phyloP scores from a whole-genome alignment of 1,140 invertebrate genomes.

The Sminthurides bifidus region DNA sequence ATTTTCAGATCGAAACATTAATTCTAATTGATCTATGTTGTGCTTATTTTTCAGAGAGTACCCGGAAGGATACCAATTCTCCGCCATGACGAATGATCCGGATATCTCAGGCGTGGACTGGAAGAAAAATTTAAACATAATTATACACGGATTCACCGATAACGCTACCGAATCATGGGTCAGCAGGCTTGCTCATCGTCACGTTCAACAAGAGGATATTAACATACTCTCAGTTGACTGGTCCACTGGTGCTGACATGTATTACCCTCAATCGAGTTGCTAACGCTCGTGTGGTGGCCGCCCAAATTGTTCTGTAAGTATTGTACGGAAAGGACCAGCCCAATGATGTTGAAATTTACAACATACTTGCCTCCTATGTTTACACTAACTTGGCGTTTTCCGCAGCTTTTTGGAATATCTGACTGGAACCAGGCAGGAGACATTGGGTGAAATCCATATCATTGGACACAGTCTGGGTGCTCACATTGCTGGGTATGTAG shows the following conservation, averaged over 20 bases:
- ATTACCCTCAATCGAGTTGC: slow-evolving; percentile 11
- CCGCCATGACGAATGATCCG: slow-evolving; percentile 2
- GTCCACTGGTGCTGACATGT: slow-evolving; percentile 1
- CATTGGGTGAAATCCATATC: slow-evolving; percentile 4
- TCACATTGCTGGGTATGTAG: slow-evolving; percentile 12
- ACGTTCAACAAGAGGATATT: background rate
- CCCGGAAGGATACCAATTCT: background rate
- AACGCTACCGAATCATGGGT: slow-evolving; percentile 7
- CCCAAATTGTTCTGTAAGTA: slow-evolving; percentile 7
- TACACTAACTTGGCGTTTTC: no score
- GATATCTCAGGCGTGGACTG: slow-evolving; percentile 7
- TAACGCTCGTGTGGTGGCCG: slow-evolving; percentile 9
- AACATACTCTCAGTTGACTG: slow-evolving; percentile 11
- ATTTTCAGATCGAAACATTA: no score
- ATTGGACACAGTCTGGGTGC: slow-evolving; percentile 14
- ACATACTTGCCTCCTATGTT: no score
- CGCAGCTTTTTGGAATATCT: slow-evolving; percentile 8
- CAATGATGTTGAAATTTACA: no score
- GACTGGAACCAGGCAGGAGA: background rate
- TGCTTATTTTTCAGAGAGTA: background rate
- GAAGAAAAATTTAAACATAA: slow-evolving; percentile 2
- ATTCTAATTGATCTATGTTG: background rate
- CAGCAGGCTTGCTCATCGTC: background rate
- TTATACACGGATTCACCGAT: slow-evolving; percentile 16
- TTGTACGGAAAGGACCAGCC: no score